phyloP scores from a whole-genome alignment of 2,888 invertebrate species.

The Dusona sp. region DNA sequence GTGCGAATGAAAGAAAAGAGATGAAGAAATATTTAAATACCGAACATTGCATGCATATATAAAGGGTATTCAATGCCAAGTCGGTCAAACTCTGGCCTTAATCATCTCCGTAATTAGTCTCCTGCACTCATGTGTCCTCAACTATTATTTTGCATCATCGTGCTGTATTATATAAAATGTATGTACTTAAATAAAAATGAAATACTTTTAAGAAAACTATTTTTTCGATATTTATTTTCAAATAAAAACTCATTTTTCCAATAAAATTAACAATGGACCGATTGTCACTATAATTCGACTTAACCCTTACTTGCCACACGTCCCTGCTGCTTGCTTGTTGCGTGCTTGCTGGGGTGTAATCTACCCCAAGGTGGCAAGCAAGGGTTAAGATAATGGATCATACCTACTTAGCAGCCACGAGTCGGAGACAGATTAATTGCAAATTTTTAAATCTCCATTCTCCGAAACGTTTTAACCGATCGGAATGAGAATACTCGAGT shows the following conservation, averaged over 20 bases:
- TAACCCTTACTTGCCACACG: no score
- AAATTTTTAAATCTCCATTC: not conserved
- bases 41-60: not conserved
- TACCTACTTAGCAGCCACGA: not conserved
- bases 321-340: no score
- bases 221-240: not conserved
- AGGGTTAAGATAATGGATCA: not conserved
- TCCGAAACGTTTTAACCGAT: not conserved
- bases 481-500: not conserved
- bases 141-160: not conserved
- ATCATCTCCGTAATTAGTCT: not conserved
- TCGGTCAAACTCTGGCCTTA: not conserved
- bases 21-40: slow-evolving; percentile 21
- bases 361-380: no score
- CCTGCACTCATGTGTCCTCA: no score
- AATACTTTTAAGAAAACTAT: not conserved
- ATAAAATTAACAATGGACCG: not conserved
- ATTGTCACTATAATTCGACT: not conserved
- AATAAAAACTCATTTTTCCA: not conserved
- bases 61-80: slow-evolving; percentile 9
- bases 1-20: slow-evolving; percentile 47
- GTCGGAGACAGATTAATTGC: not conserved
- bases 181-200: not conserved
- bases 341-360: no score
- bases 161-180: no score